Conservation (phyloP, 2,888 invertebrate genomes). For the Plagiodera versicolora region DNA sequence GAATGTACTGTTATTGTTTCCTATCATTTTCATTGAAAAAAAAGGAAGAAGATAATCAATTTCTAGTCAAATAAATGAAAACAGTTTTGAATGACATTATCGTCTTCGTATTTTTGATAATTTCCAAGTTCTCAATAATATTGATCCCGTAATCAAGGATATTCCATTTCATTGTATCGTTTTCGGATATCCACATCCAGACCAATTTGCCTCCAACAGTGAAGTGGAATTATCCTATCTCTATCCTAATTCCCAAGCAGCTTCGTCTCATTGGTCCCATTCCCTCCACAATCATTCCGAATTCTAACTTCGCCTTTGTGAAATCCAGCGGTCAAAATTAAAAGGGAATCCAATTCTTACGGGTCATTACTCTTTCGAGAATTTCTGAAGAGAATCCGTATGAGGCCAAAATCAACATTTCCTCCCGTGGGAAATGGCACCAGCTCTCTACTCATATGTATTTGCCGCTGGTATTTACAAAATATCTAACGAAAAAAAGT, state of each 20-base stretch:
- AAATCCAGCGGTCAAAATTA: constrained; percentile 7
- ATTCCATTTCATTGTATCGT: no score
- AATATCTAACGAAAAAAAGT: constrained; percentile 1
- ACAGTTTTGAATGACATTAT: no score
- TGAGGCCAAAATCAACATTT: constrained; percentile 9
- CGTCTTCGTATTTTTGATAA: no score
- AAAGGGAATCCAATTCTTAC: constrained; percentile 14
- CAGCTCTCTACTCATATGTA: neutral
- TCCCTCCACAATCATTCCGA: neutral
- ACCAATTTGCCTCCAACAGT: neutral
- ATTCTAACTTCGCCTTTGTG: constrained; percentile 1
- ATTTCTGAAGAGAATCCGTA: neutral
- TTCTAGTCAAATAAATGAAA: no score
- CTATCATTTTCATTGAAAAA: no score
- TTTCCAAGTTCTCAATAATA: no score
- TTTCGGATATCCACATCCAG: neutral
- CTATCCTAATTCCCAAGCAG: neutral
- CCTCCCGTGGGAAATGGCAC: neutral
- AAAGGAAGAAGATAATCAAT: no score
- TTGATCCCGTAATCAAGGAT: no score
- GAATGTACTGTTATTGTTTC: no score
- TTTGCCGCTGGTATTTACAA: constrained; percentile 2
- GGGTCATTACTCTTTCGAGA: constrained; percentile 6
- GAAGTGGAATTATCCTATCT: neutral
- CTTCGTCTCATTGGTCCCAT: neutral